These are phyloP conservation scores for Nowickia ferox DNA, from an alignment of 2,888 invertebrate genomes.

Conservation along the genomic window DNA sequence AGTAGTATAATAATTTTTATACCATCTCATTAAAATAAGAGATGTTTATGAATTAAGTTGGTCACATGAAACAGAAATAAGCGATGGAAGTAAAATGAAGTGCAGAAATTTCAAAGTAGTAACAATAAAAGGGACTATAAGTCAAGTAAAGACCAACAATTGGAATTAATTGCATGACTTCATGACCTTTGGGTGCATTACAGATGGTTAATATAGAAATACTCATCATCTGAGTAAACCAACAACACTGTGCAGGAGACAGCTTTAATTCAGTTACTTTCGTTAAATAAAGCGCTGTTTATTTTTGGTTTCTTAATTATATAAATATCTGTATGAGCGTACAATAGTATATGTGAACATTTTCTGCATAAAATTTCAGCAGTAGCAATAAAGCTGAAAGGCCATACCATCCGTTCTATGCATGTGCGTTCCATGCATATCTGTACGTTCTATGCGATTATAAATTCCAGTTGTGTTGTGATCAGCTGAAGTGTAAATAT, in stretches of 20 bases:
- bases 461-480: no score
- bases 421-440: no score
- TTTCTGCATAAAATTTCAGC: no score
- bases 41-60: not conserved
- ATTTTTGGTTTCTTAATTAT: slow-evolving; percentile 62
- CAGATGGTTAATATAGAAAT: slow-evolving; percentile 39
- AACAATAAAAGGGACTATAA: not conserved
- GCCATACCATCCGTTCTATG: no score
- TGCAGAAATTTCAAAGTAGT: not conserved
- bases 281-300: slow-evolving; percentile 61
- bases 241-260: slow-evolving; percentile 48
- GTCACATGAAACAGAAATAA: not conserved
- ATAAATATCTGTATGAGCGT: not conserved
- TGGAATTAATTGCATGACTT: slow-evolving; percentile 64
- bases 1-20: no score
- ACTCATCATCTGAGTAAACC: slow-evolving; percentile 10
- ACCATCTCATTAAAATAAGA: no score
- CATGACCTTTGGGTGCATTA: slow-evolving; percentile 51
- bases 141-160: slow-evolving; percentile 57
- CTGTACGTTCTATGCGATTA: no score
- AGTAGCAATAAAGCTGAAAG: no score
- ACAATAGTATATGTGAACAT: no score
- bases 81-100: not conserved
- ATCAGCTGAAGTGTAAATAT: no score
- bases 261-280: slow-evolving; percentile 51